Evolutionary conservation across 2,888 invertebrate genomes (phyloP), one percentile per base, ranked within the genome.

Genomic region (Dorcus parallelipipedus): DNA sequence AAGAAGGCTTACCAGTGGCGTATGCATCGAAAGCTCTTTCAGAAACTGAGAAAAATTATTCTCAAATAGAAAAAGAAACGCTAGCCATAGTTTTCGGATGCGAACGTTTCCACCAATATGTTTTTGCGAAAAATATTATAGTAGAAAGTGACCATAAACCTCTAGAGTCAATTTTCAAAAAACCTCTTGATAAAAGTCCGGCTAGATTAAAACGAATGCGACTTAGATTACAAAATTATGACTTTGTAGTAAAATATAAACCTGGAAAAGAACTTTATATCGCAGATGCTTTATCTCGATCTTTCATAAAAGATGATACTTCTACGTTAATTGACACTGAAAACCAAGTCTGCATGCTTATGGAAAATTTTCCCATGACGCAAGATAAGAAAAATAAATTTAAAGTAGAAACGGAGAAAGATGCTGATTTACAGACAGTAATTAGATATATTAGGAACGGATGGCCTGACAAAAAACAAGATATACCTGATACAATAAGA

Each of bases 91-190:
- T 42, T 42, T 42, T 42, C 17, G 42, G 58, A 5, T 10, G 14
- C 9, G 20, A n/a, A n/a, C 63, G 54, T 60, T 71, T 69, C 58
- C 47, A 64, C 41, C 63, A 66, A 41, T 71, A 64, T 61, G 14
- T 69, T 33, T 68, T 49, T 55, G 67, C 67, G 9, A 59, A 54
- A 61, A 47, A 47, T 47, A 54, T 70, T 8, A 53, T 39, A 20
- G 64, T 71, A 38, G 66, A 70, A 59, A 70, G 66, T n/a, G 69
- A 73, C 61, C 72, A 72, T 48, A 63, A 64, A 43, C 71, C 71
- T 9, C 38, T 66, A 9, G 51, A 61, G 7, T 40, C 43, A 14
- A 57, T 64, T 39, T 59, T 64, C 41, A 62, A 67, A 47, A 67
- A 67, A 58, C 49, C 62, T 2, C 26, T 33, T 33, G 54, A 33